phyloP scores from a whole-genome alignment of 2,113 vertebrate species.

The Podarcis muralis region DNA sequence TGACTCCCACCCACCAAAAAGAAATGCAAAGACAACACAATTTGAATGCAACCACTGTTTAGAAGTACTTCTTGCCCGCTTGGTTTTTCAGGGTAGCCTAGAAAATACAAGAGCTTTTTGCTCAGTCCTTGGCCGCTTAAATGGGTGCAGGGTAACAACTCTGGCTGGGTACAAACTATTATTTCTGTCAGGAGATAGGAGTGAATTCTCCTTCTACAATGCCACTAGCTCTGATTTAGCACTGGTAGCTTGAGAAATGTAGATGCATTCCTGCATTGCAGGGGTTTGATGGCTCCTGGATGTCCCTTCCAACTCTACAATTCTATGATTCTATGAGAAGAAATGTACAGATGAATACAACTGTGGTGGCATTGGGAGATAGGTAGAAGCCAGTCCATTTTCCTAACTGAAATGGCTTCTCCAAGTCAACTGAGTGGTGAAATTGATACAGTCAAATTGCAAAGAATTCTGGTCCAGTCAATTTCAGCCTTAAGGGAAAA shows the following conservation, averaged over 20 bases:
- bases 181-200: background rate
- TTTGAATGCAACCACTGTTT: constrained; percentile 74
- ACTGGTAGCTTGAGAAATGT: background rate
- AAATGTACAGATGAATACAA: background rate
- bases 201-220: background rate
- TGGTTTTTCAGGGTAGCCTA: constrained; percentile 74
- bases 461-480: background rate
- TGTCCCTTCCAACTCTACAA: too few species aligned
- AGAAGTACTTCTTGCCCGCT: constrained; percentile 72
- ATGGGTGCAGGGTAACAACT: constrained; percentile 36
- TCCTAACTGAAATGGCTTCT: background rate
- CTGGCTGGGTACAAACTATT: background rate
- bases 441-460: background rate
- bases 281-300: too few species aligned
- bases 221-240: background rate
- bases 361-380: background rate
- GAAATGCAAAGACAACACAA: constrained; percentile 61
- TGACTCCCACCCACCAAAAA: constrained; percentile 67
- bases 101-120: constrained; percentile 72
- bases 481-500: background rate
- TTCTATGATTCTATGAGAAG: background rate
- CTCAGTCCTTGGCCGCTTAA: constrained; percentile 60
- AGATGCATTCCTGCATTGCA: too few species aligned
- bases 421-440: background rate
- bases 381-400: background rate